A percentile compares a stretch with the other conserved stretches of the same genome.
phyloP scores from a whole-genome alignment of 2,113 vertebrate genomes.

The Polypterus bichir region DNA sequence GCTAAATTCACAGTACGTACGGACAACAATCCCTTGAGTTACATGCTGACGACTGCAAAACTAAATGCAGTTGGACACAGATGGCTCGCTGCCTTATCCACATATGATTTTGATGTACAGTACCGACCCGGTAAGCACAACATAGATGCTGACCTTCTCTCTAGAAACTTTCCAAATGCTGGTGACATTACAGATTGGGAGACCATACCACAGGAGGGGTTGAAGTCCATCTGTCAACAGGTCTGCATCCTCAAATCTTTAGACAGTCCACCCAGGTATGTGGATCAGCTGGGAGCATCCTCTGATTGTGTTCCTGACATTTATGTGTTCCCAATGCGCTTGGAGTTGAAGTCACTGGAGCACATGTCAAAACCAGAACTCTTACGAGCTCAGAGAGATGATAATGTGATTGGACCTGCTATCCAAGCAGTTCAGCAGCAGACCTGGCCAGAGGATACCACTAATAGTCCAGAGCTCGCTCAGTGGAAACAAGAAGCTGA shows the following conservation, averaged over 20 bases:
- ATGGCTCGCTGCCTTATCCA: background rate
- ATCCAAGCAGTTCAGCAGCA: too few species aligned
- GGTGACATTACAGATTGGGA: background rate
- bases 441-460: background rate
- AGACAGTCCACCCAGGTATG: background rate
- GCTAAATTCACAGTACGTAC: background rate
- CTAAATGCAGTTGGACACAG: conserved; percentile 1
- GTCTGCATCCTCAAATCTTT: background rate
- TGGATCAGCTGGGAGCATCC: background rate
- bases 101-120: conserved; percentile 6
- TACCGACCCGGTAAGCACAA: background rate
- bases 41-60: conserved; percentile 1
- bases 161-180: conserved; percentile 1
- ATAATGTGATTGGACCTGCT: background rate
- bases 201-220: background rate
- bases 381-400: background rate
- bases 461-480: background rate
- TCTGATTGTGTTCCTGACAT: background rate
- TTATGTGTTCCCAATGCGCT: background rate
- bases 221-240: background rate
- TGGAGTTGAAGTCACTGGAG: background rate
- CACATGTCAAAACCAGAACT: background rate
- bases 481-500: background rate
- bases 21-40: background rate
- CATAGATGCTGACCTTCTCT: conserved; percentile 9